Conservation (phyloP, 2,113 vertebrate genomes). For the Paedocypris sp. region DNA sequence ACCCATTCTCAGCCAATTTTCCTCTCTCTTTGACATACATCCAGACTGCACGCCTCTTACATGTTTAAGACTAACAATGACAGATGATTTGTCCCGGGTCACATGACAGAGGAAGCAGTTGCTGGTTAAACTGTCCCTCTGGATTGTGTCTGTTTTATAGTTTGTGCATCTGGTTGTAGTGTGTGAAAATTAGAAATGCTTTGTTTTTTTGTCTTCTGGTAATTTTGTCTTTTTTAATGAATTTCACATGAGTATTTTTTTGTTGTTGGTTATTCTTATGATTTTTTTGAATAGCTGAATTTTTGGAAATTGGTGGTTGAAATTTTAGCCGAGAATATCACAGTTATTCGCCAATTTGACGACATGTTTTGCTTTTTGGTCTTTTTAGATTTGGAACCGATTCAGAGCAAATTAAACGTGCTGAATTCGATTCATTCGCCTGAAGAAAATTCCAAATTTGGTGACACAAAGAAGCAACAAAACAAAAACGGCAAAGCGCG, state of each 20-base stretch:
- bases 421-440: background rate
- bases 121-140: conserved; percentile 57
- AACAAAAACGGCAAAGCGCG: background rate
- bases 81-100: conserved; percentile 64
- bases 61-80: conserved; percentile 64
- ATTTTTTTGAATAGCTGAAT: conserved; percentile 69
- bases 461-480: background rate
- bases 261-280: conserved; percentile 49
- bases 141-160: conserved; percentile 57
- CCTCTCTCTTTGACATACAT: conserved; percentile 79
- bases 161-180: conserved; percentile 86
- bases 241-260: conserved; percentile 48
- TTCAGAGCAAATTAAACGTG: conserved; percentile 59
- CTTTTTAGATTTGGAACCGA: conserved; percentile 72
- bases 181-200: conserved; percentile 74
- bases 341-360: conserved; percentile 49
- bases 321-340: conserved; percentile 46
- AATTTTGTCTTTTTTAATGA: conserved; percentile 65
- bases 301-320: conserved; percentile 65
- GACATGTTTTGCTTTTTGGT: conserved; percentile 61
- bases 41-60: conserved; percentile 83
- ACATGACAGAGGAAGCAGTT: conserved; percentile 60
- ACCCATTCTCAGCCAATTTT: conserved; percentile 76
- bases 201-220: conserved; percentile 66
- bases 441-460: background rate